Percentiles rank a stretch among this genome's conserved stretches.
These are phyloP conservation scores for Cololabis saira DNA, from an alignment of 2,113 vertebrate species.

Conservation along the genomic window DNA sequence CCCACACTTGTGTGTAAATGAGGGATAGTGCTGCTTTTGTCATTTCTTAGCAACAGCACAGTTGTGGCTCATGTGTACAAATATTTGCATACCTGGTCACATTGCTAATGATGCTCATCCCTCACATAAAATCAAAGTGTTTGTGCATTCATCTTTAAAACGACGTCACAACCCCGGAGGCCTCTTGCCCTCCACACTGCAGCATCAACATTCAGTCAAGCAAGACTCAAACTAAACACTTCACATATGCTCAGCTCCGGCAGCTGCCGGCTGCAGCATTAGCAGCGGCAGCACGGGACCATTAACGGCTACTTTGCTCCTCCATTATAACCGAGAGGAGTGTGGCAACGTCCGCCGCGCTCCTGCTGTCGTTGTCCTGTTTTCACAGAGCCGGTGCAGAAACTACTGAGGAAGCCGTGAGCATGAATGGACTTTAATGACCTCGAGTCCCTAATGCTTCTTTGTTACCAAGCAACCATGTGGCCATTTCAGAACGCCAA, in stretches of 20 bases:
- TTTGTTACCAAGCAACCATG: conserved; percentile 6
- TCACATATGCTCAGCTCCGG: conserved; percentile 28
- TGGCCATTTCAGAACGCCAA: background rate
- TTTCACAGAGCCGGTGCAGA: background rate
- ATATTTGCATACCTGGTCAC: background rate
- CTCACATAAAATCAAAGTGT: conserved; percentile 7
- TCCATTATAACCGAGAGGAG: conserved; percentile 1
- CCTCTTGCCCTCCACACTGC: background rate
- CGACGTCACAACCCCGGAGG: conserved; percentile 10
- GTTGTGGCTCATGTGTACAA: background rate
- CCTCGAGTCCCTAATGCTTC: background rate
- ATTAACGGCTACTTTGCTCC: conserved; percentile 47
- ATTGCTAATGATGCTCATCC: conserved; percentile 7
- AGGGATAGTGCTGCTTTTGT: background rate
- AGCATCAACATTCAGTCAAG: conserved; percentile 8
- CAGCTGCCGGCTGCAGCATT: conserved; percentile 21
- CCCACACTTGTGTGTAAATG: background rate
- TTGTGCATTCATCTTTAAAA: background rate
- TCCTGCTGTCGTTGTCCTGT: conserved; percentile 5
- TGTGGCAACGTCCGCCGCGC: background rate
- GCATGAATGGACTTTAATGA: conserved; percentile 12
- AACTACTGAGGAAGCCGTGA: conserved; percentile 9
- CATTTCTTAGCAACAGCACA: background rate
- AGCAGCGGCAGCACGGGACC: conserved; percentile 1
- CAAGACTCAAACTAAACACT: conserved; percentile 63